Base-by-base conservation (phyloP, 2,797 vertebrate species). In the Loris lydekkerianus region DNA sequence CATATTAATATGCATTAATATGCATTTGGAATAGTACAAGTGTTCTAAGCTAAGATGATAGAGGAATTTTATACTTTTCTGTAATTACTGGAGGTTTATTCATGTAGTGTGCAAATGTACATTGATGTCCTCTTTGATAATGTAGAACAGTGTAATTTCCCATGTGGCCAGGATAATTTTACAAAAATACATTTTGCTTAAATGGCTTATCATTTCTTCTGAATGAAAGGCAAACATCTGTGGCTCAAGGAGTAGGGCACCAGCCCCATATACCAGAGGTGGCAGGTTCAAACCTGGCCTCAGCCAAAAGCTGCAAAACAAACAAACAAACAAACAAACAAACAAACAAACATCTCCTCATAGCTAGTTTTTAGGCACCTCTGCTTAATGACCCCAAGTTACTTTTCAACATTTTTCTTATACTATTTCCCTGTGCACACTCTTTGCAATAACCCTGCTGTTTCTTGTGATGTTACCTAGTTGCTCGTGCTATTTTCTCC, bases 351-450 rank as follows among this genome's bases (percentile, higher is more conserved):
- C 9, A 46, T 82, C 13, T 25, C 49, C 40, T 63, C 5, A 15
- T 58, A n/a, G 53, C 10, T 82, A 76, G 37, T 34, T 60, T 29
- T 61, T 46, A 29, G 67, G 53, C 46, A 43, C 1, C 67, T 82
- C 6, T 9, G 27, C 37, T 29, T 34, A 11, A 25, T 27, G 4
- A 23, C 49, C 37, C 63, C 53, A 72, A 40, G 9, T 65, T 75
- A 27, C 2, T 63, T 29, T 25, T 31, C 56, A 8, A 11, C 3
- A 8, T 75, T 40, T 72, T 17, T 91, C 80, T 82, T 2, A 60
- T 2, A 18, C 11, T 46, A 9, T 10, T 34, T 7, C 7, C 1
- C 63, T 81, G 0, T 61, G 27, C 10, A 3, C n/a, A 37, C 13
- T 23, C 40, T 15, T 63, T 37, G n/a, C 23, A 37, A 73, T 61